Conservation (phyloP, 2,797 vertebrate genomes). For the Smutsia temminckii region DNA sequence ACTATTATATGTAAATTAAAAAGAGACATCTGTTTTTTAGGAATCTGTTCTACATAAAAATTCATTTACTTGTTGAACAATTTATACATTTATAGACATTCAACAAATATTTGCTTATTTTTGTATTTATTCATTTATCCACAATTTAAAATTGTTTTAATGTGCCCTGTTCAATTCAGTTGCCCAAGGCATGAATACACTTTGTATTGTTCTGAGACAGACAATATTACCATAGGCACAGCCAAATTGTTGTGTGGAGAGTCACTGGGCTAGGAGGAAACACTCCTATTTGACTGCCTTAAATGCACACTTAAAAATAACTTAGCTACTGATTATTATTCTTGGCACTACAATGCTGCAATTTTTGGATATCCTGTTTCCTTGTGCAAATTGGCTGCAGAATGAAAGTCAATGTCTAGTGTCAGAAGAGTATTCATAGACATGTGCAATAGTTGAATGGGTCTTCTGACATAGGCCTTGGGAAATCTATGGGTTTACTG, state of each 20-base stretch:
- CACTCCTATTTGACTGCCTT: not conserved
- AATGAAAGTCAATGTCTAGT: not conserved
- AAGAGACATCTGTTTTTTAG: not conserved
- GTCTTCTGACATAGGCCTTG: not conserved
- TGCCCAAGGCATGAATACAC: not conserved
- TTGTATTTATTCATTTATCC: not conserved
- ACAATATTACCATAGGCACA: not conserved
- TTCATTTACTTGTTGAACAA: not conserved
- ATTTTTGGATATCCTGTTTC: not conserved
- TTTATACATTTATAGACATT: not conserved
- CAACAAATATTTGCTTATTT: not conserved
- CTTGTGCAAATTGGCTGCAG: not conserved
- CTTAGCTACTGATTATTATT: not conserved
- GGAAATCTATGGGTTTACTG: not conserved
- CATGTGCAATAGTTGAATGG: not conserved
- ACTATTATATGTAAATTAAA: not conserved
- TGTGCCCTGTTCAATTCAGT: not conserved
- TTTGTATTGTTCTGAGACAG: slow-evolving; percentile 31
- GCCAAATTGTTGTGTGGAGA: not conserved
- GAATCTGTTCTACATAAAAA: not conserved
- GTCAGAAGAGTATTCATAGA: not conserved
- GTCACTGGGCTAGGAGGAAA: not conserved
- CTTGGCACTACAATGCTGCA: not conserved
- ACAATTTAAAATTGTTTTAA: not conserved
- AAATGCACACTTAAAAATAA: not conserved